phyloP scores from a whole-genome alignment of 1,140 invertebrate genomes.

The Hypothenemus hampei region DNA sequence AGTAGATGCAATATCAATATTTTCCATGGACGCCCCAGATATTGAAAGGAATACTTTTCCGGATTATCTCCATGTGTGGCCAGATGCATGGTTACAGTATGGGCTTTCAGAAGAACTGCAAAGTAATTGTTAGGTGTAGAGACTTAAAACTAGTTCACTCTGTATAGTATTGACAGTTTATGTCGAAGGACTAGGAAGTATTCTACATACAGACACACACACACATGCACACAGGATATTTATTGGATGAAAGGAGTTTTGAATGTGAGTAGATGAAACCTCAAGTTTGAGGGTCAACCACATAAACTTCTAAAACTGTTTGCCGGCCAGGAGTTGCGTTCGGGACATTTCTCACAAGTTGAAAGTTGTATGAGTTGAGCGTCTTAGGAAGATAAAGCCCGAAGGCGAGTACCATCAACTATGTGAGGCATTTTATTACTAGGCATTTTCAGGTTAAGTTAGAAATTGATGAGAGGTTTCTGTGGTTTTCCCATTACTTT shows the following conservation, averaged over 20 bases:
- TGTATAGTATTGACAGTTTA: slow-evolving; percentile 22
- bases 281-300: slow-evolving; percentile 45
- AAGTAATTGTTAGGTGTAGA: too few relatives aligned
- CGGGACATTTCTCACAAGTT: slow-evolving; percentile 37
- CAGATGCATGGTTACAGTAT: slow-evolving; percentile 17
- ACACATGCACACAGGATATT: slow-evolving; percentile 19
- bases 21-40: slow-evolving; percentile 18
- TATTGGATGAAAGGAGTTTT: slow-evolving; percentile 40
- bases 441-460: slow-evolving; percentile 39
- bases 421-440: slow-evolving; percentile 45
- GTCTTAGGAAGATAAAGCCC: slow-evolving; percentile 36
- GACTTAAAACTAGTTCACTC: too few relatives aligned
- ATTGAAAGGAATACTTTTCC: slow-evolving; percentile 25
- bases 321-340: slow-evolving; percentile 39
- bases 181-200: slow-evolving; percentile 15
- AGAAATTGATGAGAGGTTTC: slow-evolving; percentile 31
- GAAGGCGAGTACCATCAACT: slow-evolving; percentile 38
- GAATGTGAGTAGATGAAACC: slow-evolving; percentile 41
- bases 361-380: slow-evolving; percentile 36
- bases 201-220: too few relatives aligned
- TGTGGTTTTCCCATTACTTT: slow-evolving; percentile 14
- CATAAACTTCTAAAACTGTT: slow-evolving; percentile 46
- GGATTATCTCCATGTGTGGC: slow-evolving; percentile 25
- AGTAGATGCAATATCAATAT: slow-evolving; percentile 28
- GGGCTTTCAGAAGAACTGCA: too few relatives aligned